A percentile compares a stretch with the other conserved stretches of the same genome.
Conservation (phyloP, 2,888 invertebrate genomes). For the Troides oblongomaculatus region DNA sequence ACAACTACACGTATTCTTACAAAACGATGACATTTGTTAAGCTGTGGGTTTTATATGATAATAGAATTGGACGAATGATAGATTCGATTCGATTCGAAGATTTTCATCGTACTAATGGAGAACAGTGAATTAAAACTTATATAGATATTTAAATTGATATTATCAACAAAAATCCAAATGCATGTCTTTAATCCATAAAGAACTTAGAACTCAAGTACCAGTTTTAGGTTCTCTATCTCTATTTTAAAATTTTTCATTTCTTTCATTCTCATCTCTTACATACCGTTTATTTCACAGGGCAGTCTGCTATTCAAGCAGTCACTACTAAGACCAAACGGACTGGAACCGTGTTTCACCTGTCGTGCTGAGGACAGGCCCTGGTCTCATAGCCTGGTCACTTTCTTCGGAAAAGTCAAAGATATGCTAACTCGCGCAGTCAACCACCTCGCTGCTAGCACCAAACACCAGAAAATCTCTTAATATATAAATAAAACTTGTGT, state of each 20-base stretch:
- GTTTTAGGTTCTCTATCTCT: background rate
- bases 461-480: slow-evolving; percentile 39
- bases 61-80: too few relatives aligned
- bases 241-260: background rate
- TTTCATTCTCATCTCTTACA: background rate
- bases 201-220: too few relatives aligned
- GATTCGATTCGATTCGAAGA: too few relatives aligned
- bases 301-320: slow-evolving; percentile 55
- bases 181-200: too few relatives aligned
- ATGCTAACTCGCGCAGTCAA: slow-evolving; percentile 51
- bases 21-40: too few relatives aligned
- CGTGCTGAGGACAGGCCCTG: slow-evolving; percentile 58
- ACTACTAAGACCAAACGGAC: slow-evolving; percentile 47
- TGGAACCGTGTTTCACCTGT: slow-evolving; percentile 61
- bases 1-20: too few relatives aligned
- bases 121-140: too few relatives aligned
- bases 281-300: slow-evolving; percentile 46
- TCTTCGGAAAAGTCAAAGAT: slow-evolving; percentile 58
- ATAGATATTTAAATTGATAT: too few relatives aligned
- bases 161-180: too few relatives aligned
- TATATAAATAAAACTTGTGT: background rate
- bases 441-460: slow-evolving; percentile 46
- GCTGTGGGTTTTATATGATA: too few relatives aligned
- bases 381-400: slow-evolving; percentile 56
- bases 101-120: too few relatives aligned